phyloP scores from a whole-genome alignment of 2,797 vertebrate genomes.

The Poecilia velifera region DNA sequence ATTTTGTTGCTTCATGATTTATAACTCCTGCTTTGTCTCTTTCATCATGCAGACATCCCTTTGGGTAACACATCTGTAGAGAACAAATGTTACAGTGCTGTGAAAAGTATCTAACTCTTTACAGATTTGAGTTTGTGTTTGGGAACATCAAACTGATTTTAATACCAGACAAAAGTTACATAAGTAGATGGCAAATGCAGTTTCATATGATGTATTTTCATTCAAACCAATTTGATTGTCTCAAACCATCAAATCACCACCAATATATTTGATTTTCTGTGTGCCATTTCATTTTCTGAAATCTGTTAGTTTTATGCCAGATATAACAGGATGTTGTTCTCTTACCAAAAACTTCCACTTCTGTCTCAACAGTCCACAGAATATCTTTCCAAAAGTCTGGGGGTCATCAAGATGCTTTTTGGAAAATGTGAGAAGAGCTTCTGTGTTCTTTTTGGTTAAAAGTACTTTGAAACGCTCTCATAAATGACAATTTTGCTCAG shows the following conservation, averaged over 20 bases:
- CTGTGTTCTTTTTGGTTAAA: background rate
- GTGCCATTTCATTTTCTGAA: background rate
- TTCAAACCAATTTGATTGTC: background rate
- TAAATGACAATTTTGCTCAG: too few species aligned
- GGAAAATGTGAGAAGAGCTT: background rate
- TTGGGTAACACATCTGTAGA: slow-evolving; percentile 21
- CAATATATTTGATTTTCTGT: background rate
- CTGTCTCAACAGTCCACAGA: background rate
- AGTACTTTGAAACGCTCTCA: too few species aligned
- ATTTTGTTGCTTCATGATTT: slow-evolving; percentile 47
- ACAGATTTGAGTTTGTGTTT: background rate
- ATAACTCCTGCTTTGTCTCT: slow-evolving; percentile 35
- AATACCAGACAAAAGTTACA: background rate
- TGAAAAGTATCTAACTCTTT: background rate
- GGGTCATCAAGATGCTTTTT: background rate
- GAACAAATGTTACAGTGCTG: background rate
- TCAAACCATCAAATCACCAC: background rate
- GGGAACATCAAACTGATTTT: background rate
- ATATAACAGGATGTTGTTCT: background rate
- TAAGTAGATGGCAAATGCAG: too few species aligned
- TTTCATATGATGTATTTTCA: too few species aligned
- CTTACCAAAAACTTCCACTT: background rate
- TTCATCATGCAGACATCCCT: slow-evolving; percentile 45
- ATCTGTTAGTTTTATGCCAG: background rate
- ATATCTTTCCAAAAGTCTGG: background rate